phyloP scores from a whole-genome alignment of 2,888 invertebrate species.

The Campoplex capitator region DNA sequence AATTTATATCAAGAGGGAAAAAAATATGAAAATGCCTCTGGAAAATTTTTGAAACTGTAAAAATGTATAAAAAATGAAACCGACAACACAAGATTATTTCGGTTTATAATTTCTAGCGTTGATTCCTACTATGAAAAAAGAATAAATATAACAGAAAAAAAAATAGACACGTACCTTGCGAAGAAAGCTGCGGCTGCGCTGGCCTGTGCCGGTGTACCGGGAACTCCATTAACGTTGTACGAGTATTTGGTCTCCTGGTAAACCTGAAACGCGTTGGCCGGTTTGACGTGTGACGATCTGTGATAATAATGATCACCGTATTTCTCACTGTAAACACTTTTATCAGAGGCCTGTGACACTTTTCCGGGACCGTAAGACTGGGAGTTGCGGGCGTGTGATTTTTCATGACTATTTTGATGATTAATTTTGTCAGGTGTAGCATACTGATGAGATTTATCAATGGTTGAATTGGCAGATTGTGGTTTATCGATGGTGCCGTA shows the following conservation, averaged over 20 bases:
- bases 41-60: not conserved
- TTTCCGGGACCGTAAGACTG: slow-evolving; percentile 75
- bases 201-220: slow-evolving; percentile 86
- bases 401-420: slow-evolving; percentile 77
- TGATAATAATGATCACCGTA: slow-evolving; percentile 81
- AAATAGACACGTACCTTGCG: slow-evolving; percentile 85
- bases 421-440: slow-evolving; percentile 69
- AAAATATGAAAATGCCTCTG: not conserved
- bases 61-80: not conserved
- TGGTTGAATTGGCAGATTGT: slow-evolving; percentile 65
- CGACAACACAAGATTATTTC: no score
- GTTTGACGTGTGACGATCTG: slow-evolving; percentile 77
- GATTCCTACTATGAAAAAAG: not conserved
- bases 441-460: slow-evolving; percentile 79
- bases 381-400: slow-evolving; percentile 71
- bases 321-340: slow-evolving; percentile 76
- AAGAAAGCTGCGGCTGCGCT: slow-evolving; percentile 87
- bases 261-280: slow-evolving; percentile 78
- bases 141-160: not conserved
- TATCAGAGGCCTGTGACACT: slow-evolving; percentile 71
- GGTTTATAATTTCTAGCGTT: not conserved
- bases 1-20: no score
- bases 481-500: slow-evolving; percentile 81
- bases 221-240: slow-evolving; percentile 86
- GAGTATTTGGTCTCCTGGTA: slow-evolving; percentile 86